A percentile compares a stretch with the other conserved stretches of the same genome.
Evolutionary conservation across 92 coral and sea anemone genomes (phyloP).

Genomic region (Ricordea florida): DNA sequence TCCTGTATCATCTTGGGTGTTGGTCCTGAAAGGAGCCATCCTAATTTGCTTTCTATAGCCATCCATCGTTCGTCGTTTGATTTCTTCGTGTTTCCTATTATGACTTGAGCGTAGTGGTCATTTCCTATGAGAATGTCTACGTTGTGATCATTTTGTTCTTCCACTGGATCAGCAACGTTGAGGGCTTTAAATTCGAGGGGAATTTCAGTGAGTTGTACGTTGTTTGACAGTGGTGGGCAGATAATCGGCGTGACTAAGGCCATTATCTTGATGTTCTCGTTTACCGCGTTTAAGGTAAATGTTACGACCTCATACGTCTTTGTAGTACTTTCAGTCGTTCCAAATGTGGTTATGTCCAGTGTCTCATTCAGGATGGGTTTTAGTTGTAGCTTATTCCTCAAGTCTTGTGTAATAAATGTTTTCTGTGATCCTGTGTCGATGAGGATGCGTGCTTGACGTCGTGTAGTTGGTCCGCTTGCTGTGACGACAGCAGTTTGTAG

Average conservation of each 20-base stretch:
- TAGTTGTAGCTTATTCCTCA: constrained; percentile 46
- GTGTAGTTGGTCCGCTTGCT: constrained; percentile 36
- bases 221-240: constrained; percentile 43
- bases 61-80: too few species aligned
- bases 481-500: constrained; percentile 46
- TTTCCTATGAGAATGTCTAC: constrained; percentile 13
- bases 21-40: too few species aligned
- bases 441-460: constrained; percentile 59
- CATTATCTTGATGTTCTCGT: constrained; percentile 8
- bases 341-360: constrained; percentile 63
- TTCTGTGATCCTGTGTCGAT: constrained; percentile 65
- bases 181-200: constrained; percentile 16
- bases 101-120: too few species aligned
- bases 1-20: too few species aligned
- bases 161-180: neutral
- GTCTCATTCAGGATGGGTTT: constrained; percentile 15
- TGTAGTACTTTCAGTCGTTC: constrained; percentile 33
- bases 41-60: too few species aligned
- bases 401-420: constrained; percentile 63
- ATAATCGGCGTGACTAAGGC: constrained; percentile 58
- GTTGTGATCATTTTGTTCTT: neutral
- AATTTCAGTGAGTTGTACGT: neutral
- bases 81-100: too few species aligned
- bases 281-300: constrained; percentile 27
- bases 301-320: constrained; percentile 31